A percentile compares a stretch with the other conserved stretches of the same genome.
Conservation (phyloP, 2,888 invertebrate species). For the Nemoura dubitans region DNA sequence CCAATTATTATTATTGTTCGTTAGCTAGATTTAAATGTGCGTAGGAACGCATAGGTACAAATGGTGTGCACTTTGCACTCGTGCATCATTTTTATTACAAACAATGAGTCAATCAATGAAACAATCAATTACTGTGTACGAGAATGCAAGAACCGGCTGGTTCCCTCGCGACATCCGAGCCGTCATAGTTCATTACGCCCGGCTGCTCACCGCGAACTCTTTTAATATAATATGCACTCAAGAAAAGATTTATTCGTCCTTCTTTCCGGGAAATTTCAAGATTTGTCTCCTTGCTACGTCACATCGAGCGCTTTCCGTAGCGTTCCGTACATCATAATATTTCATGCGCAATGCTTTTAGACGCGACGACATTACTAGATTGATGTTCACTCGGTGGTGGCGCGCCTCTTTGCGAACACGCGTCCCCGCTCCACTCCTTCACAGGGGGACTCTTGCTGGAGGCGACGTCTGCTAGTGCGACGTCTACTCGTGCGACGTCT, state of each 20-base stretch:
- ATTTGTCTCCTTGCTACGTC: conserved; percentile 30
- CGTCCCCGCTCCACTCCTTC: background rate
- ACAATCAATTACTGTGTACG: background rate
- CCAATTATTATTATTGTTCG: background rate
- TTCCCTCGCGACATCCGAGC: background rate
- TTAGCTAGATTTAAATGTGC: background rate
- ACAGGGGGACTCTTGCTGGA: background rate
- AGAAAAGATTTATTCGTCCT: background rate
- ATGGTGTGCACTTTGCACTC: background rate
- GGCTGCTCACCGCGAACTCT: background rate
- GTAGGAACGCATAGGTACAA: background rate
- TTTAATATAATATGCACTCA: background rate
- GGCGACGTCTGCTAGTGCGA: too few relatives aligned
- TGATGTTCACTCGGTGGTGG: conserved; percentile 13
- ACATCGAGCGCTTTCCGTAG: conserved; percentile 21
- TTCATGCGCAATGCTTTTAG: conserved; percentile 40
- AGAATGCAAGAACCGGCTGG: background rate
- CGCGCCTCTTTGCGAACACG: background rate
- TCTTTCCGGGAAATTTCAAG: background rate
- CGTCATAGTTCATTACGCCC: background rate
- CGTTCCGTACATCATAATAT: conserved; percentile 31
- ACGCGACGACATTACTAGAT: conserved; percentile 31
- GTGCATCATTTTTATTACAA: background rate
- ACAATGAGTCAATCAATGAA: background rate
- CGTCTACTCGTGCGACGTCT: too few relatives aligned